Percentiles rank a stretch among this genome's conserved stretches.
phyloP scores from a whole-genome alignment of 2,888 invertebrate species.

The Andricus quercusramuli region DNA sequence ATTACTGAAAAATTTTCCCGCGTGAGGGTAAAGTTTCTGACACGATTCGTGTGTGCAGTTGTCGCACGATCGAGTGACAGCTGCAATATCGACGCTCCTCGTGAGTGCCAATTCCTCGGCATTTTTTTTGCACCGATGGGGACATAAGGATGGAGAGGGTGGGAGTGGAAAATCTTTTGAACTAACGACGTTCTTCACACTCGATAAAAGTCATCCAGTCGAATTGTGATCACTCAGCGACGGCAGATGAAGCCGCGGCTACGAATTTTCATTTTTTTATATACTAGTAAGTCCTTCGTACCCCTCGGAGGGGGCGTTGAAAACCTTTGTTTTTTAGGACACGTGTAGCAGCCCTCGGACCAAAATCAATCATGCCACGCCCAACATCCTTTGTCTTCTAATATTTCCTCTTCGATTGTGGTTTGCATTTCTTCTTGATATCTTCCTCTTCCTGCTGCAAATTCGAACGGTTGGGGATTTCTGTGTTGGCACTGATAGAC shows the following conservation, averaged over 20 bases:
- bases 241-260: conserved; percentile 7
- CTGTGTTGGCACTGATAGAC: conserved; percentile 8
- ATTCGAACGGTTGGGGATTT: background rate
- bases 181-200: conserved; percentile 47
- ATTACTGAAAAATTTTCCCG: conserved; percentile 42
- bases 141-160: conserved; percentile 44
- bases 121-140: conserved; percentile 51
- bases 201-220: conserved; percentile 48
- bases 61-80: conserved; percentile 38
- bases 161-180: conserved; percentile 45
- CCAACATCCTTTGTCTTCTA: conserved; percentile 56
- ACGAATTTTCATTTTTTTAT: conserved; percentile 14
- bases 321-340: conserved; percentile 52
- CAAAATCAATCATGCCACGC: conserved; percentile 70
- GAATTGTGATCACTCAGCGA: conserved; percentile 50
- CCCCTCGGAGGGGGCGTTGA: conserved; percentile 47
- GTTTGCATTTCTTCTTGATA: background rate
- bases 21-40: conserved; percentile 43
- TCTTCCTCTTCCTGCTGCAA: background rate
- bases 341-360: conserved; percentile 78
- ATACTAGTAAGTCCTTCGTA: conserved; percentile 53
- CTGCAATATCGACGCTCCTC: conserved; percentile 36
- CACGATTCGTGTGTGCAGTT: conserved; percentile 40
- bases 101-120: conserved; percentile 58
- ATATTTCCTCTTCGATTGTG: conserved; percentile 35